Evolutionary conservation across 2,113 vertebrate species (phyloP).

Genomic region (Saimiri boliviensis): DNA sequence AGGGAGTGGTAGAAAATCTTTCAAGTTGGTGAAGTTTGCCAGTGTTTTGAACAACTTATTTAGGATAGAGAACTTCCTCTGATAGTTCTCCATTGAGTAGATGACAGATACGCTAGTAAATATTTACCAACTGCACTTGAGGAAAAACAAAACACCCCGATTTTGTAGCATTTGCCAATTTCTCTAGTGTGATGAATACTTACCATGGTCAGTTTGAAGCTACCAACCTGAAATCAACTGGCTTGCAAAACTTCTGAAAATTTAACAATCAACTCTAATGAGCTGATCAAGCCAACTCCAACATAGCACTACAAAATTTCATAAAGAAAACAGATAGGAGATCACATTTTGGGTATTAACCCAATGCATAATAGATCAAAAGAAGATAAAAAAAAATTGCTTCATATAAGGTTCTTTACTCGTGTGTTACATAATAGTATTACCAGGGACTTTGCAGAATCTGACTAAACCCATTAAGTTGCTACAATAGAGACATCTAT

Average conservation of each 20-base stretch:
- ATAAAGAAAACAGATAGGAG: neutral
- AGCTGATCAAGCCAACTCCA: neutral
- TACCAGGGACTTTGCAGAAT: neutral
- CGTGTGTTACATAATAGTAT: neutral
- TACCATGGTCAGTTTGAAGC: neutral
- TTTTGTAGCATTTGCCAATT: slow-evolving; percentile 3
- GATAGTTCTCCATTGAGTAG: neutral
- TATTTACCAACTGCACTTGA: neutral
- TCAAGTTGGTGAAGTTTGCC: neutral
- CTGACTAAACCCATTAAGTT: slow-evolving; percentile 9
- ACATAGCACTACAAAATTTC: neutral
- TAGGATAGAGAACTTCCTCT: neutral
- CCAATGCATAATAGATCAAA: neutral
- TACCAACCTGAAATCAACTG: neutral
- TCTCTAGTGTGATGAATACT: neutral
- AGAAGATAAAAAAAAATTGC: neutral
- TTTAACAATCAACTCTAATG: neutral
- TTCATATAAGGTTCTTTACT: neutral
- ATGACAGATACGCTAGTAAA: neutral
- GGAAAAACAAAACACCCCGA: neutral
- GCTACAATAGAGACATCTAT: neutral
- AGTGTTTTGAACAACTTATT: slow-evolving; percentile 1
- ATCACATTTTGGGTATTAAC: neutral
- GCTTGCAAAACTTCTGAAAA: neutral
- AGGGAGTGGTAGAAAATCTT: neutral